A percentile compares a stretch with the other conserved stretches of the same genome.
phyloP scores from a whole-genome alignment of 2,888 invertebrate species.

The Enchytraeus crypticus region DNA sequence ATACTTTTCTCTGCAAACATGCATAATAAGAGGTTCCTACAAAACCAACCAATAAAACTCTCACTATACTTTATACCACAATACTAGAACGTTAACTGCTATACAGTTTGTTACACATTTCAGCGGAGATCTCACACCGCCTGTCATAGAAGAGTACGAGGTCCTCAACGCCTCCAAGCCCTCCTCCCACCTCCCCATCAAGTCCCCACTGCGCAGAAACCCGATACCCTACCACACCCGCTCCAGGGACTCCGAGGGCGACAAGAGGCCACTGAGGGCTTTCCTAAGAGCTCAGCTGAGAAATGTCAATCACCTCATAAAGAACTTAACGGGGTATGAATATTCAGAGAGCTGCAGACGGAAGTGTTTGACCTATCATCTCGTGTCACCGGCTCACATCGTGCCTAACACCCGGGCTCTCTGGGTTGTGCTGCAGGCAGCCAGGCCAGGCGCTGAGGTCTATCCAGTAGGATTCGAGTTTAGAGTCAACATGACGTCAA shows the following conservation, averaged over 20 bases:
- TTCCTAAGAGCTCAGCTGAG: conserved; percentile 5
- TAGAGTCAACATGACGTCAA: conserved; percentile 31
- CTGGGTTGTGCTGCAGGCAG: conserved; percentile 18
- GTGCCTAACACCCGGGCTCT: background rate
- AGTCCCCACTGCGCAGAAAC: background rate
- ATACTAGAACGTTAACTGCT: background rate
- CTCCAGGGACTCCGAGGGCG: background rate
- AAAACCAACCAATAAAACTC: too few relatives aligned
- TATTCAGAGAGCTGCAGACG: background rate
- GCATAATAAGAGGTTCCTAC: too few relatives aligned
- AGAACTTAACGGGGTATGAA: background rate
- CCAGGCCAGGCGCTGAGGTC: conserved; percentile 31
- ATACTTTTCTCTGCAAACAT: too few relatives aligned
- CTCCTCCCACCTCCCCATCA: background rate
- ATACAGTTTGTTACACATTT: conserved; percentile 10
- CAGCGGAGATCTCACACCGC: conserved; percentile 29
- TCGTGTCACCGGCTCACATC: background rate
- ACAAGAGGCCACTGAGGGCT: background rate
- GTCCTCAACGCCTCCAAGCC: conserved; percentile 34
- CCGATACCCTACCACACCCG: conserved; percentile 4
- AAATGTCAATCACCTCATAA: background rate
- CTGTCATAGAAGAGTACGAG: conserved; percentile 34
- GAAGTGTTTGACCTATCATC: background rate
- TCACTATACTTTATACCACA: too few relatives aligned
- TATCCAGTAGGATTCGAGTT: conserved; percentile 35